A percentile compares a stretch with the other conserved stretches of the same genome.
Conservation (phyloP, 2,113 vertebrate species). For the Oncorhynchus gorbuscha region DNA sequence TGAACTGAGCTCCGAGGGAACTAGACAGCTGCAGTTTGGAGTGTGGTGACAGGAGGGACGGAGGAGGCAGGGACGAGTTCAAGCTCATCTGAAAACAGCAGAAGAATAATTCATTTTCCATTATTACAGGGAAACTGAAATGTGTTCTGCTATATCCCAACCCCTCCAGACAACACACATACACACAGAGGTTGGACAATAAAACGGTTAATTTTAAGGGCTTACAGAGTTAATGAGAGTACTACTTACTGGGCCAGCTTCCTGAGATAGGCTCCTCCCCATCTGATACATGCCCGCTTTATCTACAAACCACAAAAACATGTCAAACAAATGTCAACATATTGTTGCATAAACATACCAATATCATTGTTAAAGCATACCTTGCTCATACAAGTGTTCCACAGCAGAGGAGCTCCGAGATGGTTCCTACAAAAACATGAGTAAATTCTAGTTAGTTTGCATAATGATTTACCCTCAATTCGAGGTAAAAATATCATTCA, state of each 20-base stretch:
- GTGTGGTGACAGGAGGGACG: slow-evolving; percentile 79
- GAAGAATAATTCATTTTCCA: too few relatives aligned
- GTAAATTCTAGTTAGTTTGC: not conserved
- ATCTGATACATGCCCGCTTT: slow-evolving; percentile 41
- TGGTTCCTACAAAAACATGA: not conserved
- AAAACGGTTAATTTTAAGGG: too few relatives aligned
- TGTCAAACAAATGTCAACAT: not conserved
- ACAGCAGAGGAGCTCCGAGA: slow-evolving; percentile 6
- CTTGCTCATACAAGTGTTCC: slow-evolving; percentile 63
- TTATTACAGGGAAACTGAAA: too few relatives aligned
- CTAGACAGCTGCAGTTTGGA: slow-evolving; percentile 74
- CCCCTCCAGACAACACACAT: too few relatives aligned
- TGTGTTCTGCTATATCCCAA: too few relatives aligned
- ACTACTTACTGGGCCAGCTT: slow-evolving; percentile 50
- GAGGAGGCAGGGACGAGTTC: slow-evolving; percentile 76
- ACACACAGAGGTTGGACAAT: too few relatives aligned
- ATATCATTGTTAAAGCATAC: slow-evolving; percentile 37
- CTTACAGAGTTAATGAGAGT: not conserved
- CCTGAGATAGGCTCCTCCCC: slow-evolving; percentile 51
- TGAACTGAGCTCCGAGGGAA: slow-evolving; percentile 63
- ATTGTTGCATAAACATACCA: too few relatives aligned
- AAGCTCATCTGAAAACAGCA: slow-evolving; percentile 75
- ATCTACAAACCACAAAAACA: slow-evolving; percentile 36
- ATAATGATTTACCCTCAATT: not conserved
- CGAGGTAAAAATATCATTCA: not conserved